Evolutionary conservation across 1,140 invertebrate species (phyloP).

Genomic region (Chelonus insularis): DNA sequence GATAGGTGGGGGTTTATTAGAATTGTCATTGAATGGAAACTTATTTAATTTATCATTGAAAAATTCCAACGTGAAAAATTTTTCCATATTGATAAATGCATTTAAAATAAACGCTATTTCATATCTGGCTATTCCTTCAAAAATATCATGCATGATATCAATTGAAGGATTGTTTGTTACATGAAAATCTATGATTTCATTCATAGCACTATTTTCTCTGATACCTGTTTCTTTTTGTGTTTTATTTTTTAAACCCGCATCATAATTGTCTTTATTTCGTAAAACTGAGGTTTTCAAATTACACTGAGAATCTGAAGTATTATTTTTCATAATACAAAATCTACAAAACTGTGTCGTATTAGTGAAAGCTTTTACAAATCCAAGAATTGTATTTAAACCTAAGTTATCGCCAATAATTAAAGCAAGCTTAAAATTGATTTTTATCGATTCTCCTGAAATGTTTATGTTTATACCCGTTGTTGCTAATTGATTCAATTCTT

Average conservation of each 20-base stretch:
- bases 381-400: slow-evolving; percentile 31
- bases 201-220: too few species aligned
- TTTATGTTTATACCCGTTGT: slow-evolving; percentile 28
- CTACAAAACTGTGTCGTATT: slow-evolving; percentile 28
- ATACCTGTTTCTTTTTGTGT: slow-evolving; percentile 28
- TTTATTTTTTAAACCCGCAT: slow-evolving; percentile 22
- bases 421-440: slow-evolving; percentile 29
- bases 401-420: slow-evolving; percentile 36
- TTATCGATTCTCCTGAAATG: slow-evolving; percentile 1
- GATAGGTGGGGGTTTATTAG: slow-evolving; percentile 17
- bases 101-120: slow-evolving; percentile 15
- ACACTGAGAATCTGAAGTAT: neutral
- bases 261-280: slow-evolving; percentile 23
- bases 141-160: neutral
- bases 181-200: neutral
- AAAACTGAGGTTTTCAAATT: neutral
- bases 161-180: neutral
- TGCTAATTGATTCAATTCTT: slow-evolving; percentile 32
- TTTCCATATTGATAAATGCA: neutral
- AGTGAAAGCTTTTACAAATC: slow-evolving; percentile 30
- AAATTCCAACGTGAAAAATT: slow-evolving; percentile 12
- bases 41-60: slow-evolving; percentile 12
- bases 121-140: slow-evolving; percentile 3
- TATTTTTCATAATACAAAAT: slow-evolving; percentile 28
- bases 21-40: neutral